phyloP scores from a whole-genome alignment of 2,113 vertebrate species.

The Gymnorhina tibicen region DNA sequence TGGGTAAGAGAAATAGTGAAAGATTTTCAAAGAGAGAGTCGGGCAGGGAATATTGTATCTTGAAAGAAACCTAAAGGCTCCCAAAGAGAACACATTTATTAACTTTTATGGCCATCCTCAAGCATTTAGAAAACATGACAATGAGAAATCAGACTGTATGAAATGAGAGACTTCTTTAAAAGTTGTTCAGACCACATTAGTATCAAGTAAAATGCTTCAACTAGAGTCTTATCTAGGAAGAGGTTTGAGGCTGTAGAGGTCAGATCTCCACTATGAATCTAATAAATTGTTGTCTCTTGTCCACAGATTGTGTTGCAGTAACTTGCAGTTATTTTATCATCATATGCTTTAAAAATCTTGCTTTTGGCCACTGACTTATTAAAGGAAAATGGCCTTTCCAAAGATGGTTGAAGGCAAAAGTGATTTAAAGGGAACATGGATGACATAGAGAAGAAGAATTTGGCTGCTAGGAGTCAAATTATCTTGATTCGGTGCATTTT shows the following conservation, averaged over 20 bases:
- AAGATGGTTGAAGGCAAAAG: not conserved
- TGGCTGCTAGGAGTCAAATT: not conserved
- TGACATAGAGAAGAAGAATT: not conserved
- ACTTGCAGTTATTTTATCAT: not conserved
- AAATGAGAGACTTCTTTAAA: not conserved
- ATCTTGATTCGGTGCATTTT: slow-evolving; percentile 10
- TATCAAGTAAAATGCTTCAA: not conserved
- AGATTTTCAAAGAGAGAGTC: not conserved
- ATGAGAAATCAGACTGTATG: not conserved
- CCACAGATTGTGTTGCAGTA: not conserved
- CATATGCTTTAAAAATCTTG: not conserved
- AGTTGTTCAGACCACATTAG: not conserved
- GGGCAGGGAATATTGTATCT: not conserved
- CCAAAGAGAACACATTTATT: not conserved
- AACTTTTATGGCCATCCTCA: not conserved
- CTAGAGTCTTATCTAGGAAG: not conserved
- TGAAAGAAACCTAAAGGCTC: not conserved
- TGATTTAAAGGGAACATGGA: not conserved
- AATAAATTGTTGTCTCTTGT: not conserved
- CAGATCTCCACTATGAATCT: not conserved
- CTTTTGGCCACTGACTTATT: not conserved
- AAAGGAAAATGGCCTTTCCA: not conserved
- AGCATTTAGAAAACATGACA: not conserved
- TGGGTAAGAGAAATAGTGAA: not conserved
- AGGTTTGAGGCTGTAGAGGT: not conserved